Evolutionary conservation across 2,888 invertebrate species (phyloP), one percentile per base, ranked within the genome.

Genomic region (Andrena haemorrhoa): DNA sequence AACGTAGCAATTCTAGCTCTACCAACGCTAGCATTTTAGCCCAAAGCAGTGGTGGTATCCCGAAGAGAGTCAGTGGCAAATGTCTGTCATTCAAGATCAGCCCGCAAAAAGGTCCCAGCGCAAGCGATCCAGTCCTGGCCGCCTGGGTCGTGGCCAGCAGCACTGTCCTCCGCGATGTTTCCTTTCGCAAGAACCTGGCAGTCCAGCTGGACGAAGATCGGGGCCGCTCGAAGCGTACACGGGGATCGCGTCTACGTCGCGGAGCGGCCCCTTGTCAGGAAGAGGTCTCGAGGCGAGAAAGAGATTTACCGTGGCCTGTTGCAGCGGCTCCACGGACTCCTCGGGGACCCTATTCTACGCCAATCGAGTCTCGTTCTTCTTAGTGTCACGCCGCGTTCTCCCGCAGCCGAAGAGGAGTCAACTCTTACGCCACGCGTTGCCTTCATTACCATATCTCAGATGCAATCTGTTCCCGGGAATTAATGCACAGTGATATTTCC

Each of bases 391-490:
- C 83, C 89, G 90, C 84, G 82, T 84, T 86, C 83, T 76, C 79
- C 56, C 23, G 77, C 75, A 82, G 82, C 83, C 86, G 85, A 79
- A 83, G 87, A 89, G 87, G 87, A 90, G 87, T 87, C 88, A 88
- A 90, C 90, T 91, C 90, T 92, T 91, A 89, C 89, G 91, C 91
- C 92, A 91, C 91, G 91, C 92, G 92, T 92, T 92, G 89, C 92
- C 92, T 93, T 93, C 92, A 93, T 93, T 93, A 93, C 92, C 93
- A 93, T 93, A 93, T 93, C 93, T 92, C 89, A 91, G 92, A 92
- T 93, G 93, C 92, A 92, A 93, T 93, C 93, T 92, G 90, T 91
- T 92, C 88, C 84, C 83, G 88, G 90, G 93, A 88, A 93, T 92
- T 93, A 92, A 93, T 93, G 93, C 91, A 89, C 90, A 87, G 88